phyloP scores from a whole-genome alignment of 2,113 vertebrate genomes.

The Scomber colias region DNA sequence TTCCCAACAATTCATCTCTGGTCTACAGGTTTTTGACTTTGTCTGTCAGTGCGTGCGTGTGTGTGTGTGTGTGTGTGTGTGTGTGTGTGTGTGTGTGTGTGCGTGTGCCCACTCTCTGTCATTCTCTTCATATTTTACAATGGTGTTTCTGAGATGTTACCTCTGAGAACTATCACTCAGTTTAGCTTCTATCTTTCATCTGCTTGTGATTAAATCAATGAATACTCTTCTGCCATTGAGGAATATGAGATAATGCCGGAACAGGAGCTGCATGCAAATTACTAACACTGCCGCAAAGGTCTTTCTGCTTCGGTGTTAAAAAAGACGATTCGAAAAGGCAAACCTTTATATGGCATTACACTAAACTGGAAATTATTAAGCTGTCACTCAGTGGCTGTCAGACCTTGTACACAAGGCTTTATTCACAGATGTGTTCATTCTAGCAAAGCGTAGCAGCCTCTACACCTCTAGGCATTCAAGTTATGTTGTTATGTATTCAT shows the following conservation, averaged over 20 bases:
- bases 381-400: slow-evolving; percentile 66
- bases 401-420: slow-evolving; percentile 39
- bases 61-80: no score
- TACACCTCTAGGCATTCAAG: slow-evolving; percentile 29
- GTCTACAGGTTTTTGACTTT: neutral
- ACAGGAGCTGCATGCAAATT: slow-evolving; percentile 55
- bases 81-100: no score
- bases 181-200: slow-evolving; percentile 23
- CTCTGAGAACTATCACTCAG: slow-evolving; percentile 17
- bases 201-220: slow-evolving; percentile 43
- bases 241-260: slow-evolving; percentile 25
- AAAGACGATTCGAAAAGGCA: slow-evolving; percentile 43
- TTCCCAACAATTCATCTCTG: neutral
- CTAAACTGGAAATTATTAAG: slow-evolving; percentile 63
- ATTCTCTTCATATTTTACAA: neutral
- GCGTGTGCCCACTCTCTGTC: neutral
- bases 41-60: no score
- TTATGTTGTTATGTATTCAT: slow-evolving; percentile 15
- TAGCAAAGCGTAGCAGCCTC: slow-evolving; percentile 15
- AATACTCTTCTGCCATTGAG: slow-evolving; percentile 36
- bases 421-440: slow-evolving; percentile 25
- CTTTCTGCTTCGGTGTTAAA: slow-evolving; percentile 51
- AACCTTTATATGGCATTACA: slow-evolving; percentile 60
- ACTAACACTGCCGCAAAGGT: slow-evolving; percentile 22
- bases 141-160: neutral